phyloP scores from a whole-genome alignment of 92 coral and sea anemone species.

The Parazoanthus atlanticus region DNA sequence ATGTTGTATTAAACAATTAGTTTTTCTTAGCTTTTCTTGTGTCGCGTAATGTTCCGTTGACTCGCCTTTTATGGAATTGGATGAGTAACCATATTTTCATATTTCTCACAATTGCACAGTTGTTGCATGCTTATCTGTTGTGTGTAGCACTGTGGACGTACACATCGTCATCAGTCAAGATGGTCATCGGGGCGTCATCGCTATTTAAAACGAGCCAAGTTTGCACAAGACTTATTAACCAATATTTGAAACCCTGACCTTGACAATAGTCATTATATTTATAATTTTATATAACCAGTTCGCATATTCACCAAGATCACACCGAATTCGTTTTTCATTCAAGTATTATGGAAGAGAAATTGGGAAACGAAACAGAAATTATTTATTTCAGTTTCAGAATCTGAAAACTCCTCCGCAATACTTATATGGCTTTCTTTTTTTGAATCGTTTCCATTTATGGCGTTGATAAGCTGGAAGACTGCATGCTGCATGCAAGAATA shows the following conservation, averaged over 20 bases:
- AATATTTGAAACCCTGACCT: no score
- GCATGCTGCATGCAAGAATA: no score
- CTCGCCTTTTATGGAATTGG: no score
- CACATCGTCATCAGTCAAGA: background rate
- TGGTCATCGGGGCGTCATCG: background rate
- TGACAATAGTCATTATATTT: no score
- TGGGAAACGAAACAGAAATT: background rate
- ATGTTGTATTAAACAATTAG: no score
- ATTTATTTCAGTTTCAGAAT: no score
- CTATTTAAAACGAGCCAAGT: background rate
- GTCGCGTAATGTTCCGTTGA: background rate
- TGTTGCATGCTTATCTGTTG: background rate
- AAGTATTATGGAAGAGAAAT: background rate
- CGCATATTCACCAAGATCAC: background rate
- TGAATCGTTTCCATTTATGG: background rate
- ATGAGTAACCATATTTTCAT: background rate
- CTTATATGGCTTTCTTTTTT: background rate
- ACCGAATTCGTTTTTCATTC: background rate
- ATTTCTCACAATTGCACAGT: background rate
- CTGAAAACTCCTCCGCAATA: background rate
- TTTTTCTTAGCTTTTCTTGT: no score
- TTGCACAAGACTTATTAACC: no score
- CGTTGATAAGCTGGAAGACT: background rate
- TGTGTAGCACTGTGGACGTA: background rate
- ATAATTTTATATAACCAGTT: background rate